Evolutionary conservation across 2,888 invertebrate genomes (phyloP).

Genomic region (Chironomus riparius): DNA sequence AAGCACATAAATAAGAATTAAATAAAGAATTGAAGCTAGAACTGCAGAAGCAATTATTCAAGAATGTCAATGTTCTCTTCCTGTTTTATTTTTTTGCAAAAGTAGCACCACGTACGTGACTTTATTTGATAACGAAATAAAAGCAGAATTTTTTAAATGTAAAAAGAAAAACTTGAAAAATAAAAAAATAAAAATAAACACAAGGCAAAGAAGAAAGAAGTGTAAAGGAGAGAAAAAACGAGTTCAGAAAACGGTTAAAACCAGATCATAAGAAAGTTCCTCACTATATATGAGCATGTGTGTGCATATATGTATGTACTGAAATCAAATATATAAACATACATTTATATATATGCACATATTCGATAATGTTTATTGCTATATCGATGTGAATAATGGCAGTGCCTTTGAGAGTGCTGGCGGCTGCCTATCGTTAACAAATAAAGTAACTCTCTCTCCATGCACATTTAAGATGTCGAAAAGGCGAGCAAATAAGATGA

Average conservation of each 20-base stretch:
- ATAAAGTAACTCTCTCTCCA: constrained; percentile 8
- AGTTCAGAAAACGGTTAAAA: constrained; percentile 27
- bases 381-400: constrained; percentile 10
- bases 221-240: constrained; percentile 17
- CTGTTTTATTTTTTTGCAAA: not conserved
- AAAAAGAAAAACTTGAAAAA: not conserved
- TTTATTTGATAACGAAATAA: not conserved
- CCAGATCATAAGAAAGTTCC: constrained; percentile 21
- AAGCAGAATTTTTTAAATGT: not conserved
- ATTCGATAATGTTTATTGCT: not conserved
- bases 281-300: not conserved
- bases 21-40: too few species aligned
- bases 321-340: too few species aligned
- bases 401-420: not conserved
- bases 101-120: constrained; percentile 9
- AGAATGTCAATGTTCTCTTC: not conserved
- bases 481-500: not conserved
- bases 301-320: not conserved
- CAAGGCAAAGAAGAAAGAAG: not conserved
- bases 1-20: too few species aligned
- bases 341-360: not conserved
- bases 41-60: not conserved
- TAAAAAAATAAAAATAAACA: not conserved
- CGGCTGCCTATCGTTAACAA: not conserved
- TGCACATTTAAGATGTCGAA: not conserved